These are phyloP conservation scores for Watsonalla cultraria DNA, from an alignment of 2,888 invertebrate genomes.

Conservation along the genomic window DNA sequence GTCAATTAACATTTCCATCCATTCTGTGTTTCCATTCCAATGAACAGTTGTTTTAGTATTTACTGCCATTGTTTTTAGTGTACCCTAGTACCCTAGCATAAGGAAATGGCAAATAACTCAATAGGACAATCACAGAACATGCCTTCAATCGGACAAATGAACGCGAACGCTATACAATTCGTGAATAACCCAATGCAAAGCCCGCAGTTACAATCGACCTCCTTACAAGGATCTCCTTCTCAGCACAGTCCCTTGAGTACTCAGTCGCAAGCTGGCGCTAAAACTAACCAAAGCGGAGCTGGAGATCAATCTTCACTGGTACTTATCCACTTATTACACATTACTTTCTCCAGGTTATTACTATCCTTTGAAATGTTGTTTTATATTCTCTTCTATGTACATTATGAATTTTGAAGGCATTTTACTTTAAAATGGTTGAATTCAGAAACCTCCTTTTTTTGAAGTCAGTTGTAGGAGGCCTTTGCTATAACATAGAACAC, in stretches of 20 bases:
- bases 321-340: neutral
- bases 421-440: no score
- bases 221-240: constrained; percentile 64
- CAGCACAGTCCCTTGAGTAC: constrained; percentile 71
- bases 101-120: constrained; percentile 44
- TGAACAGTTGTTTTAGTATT: no score
- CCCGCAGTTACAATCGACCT: constrained; percentile 57
- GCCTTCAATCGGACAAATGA: constrained; percentile 55
- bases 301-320: constrained; percentile 61
- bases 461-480: no score
- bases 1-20: no score
- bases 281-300: constrained; percentile 41
- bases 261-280: constrained; percentile 48
- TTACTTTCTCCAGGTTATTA: no score
- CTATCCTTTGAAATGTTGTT: no score
- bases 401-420: no score
- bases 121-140: constrained; percentile 50
- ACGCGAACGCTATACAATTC: constrained; percentile 59
- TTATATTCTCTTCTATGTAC: no score
- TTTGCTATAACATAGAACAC: no score
- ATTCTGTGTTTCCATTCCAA: no score
- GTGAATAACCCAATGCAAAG: constrained; percentile 64
- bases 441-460: no score
- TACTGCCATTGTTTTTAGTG: neutral
- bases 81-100: neutral